Evolutionary conservation across 2,888 invertebrate genomes (phyloP), one percentile per base, ranked within the genome.

Genomic region (Ectobius pallidus): DNA sequence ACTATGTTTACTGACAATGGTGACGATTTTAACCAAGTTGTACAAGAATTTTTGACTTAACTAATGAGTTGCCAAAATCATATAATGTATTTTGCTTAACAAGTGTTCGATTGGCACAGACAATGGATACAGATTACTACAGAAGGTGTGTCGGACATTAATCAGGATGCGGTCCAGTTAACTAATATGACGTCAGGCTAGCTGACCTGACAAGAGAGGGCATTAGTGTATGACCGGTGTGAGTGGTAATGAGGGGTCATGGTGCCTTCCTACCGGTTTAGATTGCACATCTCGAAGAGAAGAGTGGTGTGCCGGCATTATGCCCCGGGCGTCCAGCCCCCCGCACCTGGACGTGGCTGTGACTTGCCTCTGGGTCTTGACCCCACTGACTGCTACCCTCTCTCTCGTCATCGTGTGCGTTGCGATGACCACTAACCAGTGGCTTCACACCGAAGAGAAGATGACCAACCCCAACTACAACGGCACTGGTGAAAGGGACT

Each of bases 401-500:
- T 91, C 92, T 14, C 86, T 92, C 42, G 86, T 89, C 14, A 90
- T 91, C 52, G 91, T 93, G 20, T 85, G 90, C 49, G 88, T 92
- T 2, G 92, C 93, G 20, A 89, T 93, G 75, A 86, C 89, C 7
- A 93, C 93, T 2, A 92, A 91, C 81, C 92, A 93, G 83, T 96
- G 96, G 96, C 86, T 96, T 27, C 90, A 92, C 78, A 94, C 94
- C 3, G 91, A 94, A 81, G 95, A 96, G 82, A 92, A 92, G 81
- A 90, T 95, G 86, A 88, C 91, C 73, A 93, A 92, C 83, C 89
- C 90, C 14, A 85, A 87, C 68, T 92, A 89, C 82, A 95, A 94
- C 82, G 92, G 92, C 6, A 92, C 94, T 0, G 90, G 89, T 9
- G 90, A 89, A 77, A 88, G 88, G 79, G 90, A 90, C 78, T 87